Evolutionary conservation across 2,113 vertebrate species (phyloP).

Genomic region (Brachypteracias leptosomus): DNA sequence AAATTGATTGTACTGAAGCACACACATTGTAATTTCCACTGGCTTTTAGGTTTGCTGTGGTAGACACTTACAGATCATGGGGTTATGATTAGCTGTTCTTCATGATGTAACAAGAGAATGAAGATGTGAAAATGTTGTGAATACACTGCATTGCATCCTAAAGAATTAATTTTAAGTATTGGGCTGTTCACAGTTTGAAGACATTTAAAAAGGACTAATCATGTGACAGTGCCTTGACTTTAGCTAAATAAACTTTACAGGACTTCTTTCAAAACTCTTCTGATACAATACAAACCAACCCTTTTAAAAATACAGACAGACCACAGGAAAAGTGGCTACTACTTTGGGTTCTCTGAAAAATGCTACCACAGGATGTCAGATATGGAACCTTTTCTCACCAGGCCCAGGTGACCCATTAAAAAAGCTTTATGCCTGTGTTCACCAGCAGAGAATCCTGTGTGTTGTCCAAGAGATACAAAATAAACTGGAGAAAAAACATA

Average conservation of each 20-base stretch:
- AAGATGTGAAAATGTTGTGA: neutral
- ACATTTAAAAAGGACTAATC: neutral
- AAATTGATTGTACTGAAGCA: conserved; percentile 47
- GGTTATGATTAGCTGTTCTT: neutral
- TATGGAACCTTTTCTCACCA: neutral
- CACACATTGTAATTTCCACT: conserved; percentile 42
- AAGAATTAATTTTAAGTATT: neutral
- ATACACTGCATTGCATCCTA: neutral
- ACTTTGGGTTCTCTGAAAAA: neutral
- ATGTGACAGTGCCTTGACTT: neutral
- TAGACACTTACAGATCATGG: neutral
- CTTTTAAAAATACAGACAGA: neutral
- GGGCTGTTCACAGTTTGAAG: neutral
- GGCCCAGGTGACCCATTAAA: neutral
- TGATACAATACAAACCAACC: neutral
- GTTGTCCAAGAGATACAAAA: conserved; percentile 59
- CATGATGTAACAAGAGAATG: neutral
- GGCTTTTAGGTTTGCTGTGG: neutral
- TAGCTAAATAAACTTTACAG: neutral
- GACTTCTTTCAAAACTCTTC: neutral
- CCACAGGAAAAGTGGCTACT: neutral
- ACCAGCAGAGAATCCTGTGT: conserved; percentile 19
- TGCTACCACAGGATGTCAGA: neutral
- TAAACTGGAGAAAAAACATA: conserved; percentile 49
- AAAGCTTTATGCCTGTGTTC: neutral